Evolutionary conservation across 2,113 vertebrate species (phyloP).

Genomic region (Zosterops borbonicus): DNA sequence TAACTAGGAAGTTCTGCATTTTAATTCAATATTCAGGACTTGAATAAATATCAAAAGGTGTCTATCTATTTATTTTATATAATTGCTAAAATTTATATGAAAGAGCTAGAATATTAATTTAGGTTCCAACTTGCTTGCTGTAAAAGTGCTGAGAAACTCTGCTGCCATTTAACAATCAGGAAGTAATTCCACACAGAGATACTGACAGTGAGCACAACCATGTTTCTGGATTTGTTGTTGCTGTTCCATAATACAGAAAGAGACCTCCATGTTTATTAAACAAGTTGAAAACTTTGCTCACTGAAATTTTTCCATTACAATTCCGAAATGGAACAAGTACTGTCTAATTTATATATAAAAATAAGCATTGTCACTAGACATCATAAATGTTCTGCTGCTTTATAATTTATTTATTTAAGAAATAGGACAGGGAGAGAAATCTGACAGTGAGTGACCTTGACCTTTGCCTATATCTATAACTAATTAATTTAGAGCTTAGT

Average conservation of each 20-base stretch:
- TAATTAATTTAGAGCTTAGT: background rate
- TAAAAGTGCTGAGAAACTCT: background rate
- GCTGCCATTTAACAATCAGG: background rate
- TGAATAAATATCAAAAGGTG: background rate
- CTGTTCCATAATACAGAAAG: background rate
- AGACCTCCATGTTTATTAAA: background rate
- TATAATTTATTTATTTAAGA: background rate
- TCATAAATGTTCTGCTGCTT: background rate
- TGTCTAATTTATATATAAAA: background rate
- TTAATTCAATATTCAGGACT: background rate
- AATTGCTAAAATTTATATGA: background rate
- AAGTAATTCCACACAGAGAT: background rate
- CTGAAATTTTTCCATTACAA: background rate
- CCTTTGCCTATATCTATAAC: background rate
- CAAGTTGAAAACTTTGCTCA: background rate
- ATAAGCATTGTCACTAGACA: background rate
- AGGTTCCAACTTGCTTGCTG: background rate
- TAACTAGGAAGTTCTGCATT: conserved; percentile 10
- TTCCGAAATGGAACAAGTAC: background rate
- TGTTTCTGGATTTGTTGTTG: background rate
- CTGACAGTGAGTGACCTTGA: background rate
- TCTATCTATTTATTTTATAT: conserved; percentile 4
- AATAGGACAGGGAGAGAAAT: background rate
- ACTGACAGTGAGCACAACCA: background rate
- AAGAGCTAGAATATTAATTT: background rate